Evolutionary conservation across 2,797 vertebrate genomes (phyloP).

Genomic region (Alectoris magna): DNA sequence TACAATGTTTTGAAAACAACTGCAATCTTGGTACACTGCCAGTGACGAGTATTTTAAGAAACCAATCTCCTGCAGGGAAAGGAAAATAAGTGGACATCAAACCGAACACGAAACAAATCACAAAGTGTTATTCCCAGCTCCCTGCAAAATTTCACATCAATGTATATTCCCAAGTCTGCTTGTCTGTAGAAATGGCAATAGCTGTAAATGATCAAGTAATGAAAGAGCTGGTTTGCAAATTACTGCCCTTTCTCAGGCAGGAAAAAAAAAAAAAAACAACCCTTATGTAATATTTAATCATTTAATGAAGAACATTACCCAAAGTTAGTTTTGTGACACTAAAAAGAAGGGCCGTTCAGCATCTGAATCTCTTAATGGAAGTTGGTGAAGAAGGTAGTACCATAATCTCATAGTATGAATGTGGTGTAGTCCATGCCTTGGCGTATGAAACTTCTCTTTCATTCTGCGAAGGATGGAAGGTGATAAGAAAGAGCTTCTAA

Average conservation of each 20-base stretch:
- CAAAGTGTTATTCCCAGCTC: neutral
- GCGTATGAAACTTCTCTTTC: neutral
- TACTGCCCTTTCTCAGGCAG: neutral
- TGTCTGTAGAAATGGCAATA: neutral
- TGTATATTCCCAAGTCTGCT: neutral
- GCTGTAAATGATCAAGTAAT: neutral
- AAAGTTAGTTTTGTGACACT: neutral
- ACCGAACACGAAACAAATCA: neutral
- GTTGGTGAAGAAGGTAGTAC: neutral
- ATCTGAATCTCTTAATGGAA: neutral
- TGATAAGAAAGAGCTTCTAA: neutral
- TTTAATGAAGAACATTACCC: neutral
- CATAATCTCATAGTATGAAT: neutral
- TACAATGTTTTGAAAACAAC: neutral
- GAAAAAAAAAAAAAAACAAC: neutral
- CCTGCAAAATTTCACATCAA: neutral
- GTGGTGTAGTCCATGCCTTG: fast-evolving
- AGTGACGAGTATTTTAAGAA: neutral
- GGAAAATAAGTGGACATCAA: neutral
- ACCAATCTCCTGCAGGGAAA: neutral
- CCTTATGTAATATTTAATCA: neutral
- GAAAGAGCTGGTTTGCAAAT: neutral
- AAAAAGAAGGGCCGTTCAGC: neutral
- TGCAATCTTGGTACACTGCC: neutral
- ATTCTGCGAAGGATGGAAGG: neutral